These are phyloP conservation scores for Nestor notabilis DNA, from an alignment of 2,113 vertebrate genomes.

Conservation along the genomic window DNA sequence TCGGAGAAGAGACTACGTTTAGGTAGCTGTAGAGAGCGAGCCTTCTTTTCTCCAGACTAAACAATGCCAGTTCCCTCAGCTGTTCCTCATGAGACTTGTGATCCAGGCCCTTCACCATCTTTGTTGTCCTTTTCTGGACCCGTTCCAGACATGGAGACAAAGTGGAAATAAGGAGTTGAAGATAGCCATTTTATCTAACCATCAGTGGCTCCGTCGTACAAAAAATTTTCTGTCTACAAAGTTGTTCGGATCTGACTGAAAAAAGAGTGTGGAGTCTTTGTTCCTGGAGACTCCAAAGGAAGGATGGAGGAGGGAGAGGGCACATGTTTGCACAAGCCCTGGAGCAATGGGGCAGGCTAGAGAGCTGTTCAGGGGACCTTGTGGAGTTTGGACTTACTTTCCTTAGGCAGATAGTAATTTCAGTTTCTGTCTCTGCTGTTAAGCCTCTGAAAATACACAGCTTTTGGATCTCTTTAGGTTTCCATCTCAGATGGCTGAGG, in stretches of 20 bases:
- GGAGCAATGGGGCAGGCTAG: not conserved
- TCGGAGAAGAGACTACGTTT: not conserved
- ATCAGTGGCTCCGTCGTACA: not conserved
- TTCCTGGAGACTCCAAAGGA: not conserved
- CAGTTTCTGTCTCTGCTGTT: not conserved
- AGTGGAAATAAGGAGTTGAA: not conserved
- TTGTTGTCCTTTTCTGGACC: not conserved
- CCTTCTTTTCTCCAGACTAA: not conserved
- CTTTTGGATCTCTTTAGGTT: not conserved
- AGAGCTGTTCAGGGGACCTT: not conserved
- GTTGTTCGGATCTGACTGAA: not conserved
- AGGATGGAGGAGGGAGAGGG: not conserved
- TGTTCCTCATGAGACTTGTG: not conserved
- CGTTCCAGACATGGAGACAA: not conserved
- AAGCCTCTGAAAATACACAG: not conserved
- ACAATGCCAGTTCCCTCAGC: not conserved
- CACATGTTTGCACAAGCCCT: not conserved
- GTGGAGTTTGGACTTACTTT: not conserved
- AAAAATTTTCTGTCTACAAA: not conserved
- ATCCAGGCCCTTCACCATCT: not conserved
- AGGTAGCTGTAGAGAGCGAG: not conserved
- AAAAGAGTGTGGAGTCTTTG: not conserved
- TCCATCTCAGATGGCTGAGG: not conserved
- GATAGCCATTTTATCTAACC: not conserved
- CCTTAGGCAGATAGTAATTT: not conserved